Evolutionary conservation across 1,140 invertebrate species (phyloP).

Genomic region (Venturia canescens): DNA sequence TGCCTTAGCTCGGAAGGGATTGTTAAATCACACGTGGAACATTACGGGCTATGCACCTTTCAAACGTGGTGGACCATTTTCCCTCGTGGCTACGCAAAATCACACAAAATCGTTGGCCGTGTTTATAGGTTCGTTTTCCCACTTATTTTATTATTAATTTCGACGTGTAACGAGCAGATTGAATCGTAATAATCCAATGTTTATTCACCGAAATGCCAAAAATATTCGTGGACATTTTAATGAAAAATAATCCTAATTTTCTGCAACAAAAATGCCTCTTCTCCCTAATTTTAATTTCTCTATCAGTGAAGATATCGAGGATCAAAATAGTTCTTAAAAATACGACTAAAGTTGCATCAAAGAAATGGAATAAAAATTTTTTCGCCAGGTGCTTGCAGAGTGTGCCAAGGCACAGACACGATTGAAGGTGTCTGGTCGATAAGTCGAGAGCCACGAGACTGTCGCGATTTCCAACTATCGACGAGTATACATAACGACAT

Average conservation of each 20-base stretch:
- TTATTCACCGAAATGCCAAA: too few relatives aligned
- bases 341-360: not conserved
- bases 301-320: too few relatives aligned
- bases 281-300: too few relatives aligned
- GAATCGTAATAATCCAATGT: not conserved
- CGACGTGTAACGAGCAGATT: not conserved
- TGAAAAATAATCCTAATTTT: too few relatives aligned
- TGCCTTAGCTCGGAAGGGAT: slow-evolving; percentile 42
- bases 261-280: too few relatives aligned
- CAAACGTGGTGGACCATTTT: slow-evolving; percentile 60
- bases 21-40: slow-evolving; percentile 63
- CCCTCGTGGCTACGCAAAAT: slow-evolving; percentile 59
- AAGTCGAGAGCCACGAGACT: slow-evolving; percentile 57
- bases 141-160: too few relatives aligned
- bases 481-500: slow-evolving; percentile 63
- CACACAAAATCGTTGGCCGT: slow-evolving; percentile 61
- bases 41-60: slow-evolving; percentile 61
- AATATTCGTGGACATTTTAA: too few relatives aligned
- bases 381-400: slow-evolving; percentile 61
- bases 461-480: slow-evolving; percentile 62
- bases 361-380: not conserved
- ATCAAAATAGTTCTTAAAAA: too few relatives aligned
- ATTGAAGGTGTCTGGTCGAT: slow-evolving; percentile 66
- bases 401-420: slow-evolving; percentile 65
- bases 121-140: slow-evolving; percentile 60